Evolutionary conservation across 2,797 vertebrate genomes (phyloP), one percentile per base, ranked within the genome.

Genomic region (Allobates femoralis): DNA sequence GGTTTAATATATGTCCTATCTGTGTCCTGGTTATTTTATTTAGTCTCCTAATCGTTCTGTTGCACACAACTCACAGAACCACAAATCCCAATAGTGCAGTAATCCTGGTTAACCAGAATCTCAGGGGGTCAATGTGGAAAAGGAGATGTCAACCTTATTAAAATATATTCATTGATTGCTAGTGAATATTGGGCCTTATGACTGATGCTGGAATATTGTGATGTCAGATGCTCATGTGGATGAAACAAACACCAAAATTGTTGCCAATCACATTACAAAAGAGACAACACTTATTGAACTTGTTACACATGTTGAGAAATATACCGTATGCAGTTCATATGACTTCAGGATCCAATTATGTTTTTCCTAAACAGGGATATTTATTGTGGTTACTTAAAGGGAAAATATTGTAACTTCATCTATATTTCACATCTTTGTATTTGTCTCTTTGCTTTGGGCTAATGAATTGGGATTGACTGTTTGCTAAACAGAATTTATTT

Each of bases 341-440:
- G 76, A 74, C 81, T 87, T 66, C 37, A 84, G 81, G 86, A 73
- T 41, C 55, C 64, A 87, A 79, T 84, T 83, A 84, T 78, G 64
- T 34, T 74, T 21, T 60, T 79, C 11, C 37, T 84, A 64, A 84
- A 64, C 66, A 62, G 28, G 28, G 34, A 62, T 79, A 74, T 87
- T 84, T 87, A 53, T 87, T 87, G 86, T 87, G 86, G 86, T 84
- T 87, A 83, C 78, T 79, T 83, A 79, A 79, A 87, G 37, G 51
- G 77, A 81, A 83, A 83, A 71, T 78, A 83, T 71, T 75, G 74
- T 79, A 60, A 66, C 46, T 50, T 69, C 7, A 32, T 71, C 67
- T 78, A 23, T 87, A 50, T 83, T 83, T 83, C 26, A 21, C 64
- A 79, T 83, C 86, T 79, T 71, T 78, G 60, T 83, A 74, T 71